These are phyloP conservation scores for Gymnarchus niloticus DNA, from an alignment of 2,113 vertebrate species.

Conservation along the genomic window DNA sequence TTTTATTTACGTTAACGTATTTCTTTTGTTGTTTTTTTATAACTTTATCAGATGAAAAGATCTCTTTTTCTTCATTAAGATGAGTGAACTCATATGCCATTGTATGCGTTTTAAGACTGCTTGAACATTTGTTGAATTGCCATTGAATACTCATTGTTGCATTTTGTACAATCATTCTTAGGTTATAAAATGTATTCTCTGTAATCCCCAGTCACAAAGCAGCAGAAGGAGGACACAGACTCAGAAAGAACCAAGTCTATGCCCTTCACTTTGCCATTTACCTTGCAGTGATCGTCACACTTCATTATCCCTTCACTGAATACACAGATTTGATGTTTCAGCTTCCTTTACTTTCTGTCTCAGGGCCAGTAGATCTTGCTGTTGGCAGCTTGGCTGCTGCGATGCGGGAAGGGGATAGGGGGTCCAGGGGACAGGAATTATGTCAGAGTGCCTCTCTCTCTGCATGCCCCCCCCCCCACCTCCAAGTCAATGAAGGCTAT, in stretches of 20 bases:
- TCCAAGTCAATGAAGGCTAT: conserved; percentile 22
- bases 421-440: conserved; percentile 51
- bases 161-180: not conserved
- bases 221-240: not conserved
- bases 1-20: not conserved
- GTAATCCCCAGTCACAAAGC: not conserved
- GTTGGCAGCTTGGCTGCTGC: conserved; percentile 49
- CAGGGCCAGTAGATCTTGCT: conserved; percentile 40
- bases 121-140: not conserved
- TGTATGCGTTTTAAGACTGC: not conserved
- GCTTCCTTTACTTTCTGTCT: conserved; percentile 14
- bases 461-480: conserved; percentile 55
- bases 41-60: not conserved
- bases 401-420: conserved; percentile 11
- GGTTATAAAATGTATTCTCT: conserved; percentile 3
- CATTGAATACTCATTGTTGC: not conserved
- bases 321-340: not conserved
- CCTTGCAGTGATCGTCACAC: not conserved
- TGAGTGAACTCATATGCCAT: conserved; percentile 2
- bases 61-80: not conserved
- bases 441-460: conserved; percentile 52
- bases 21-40: not conserved
- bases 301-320: not conserved
- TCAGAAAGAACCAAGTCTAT: too few species aligned
- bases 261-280: not conserved